A percentile compares a stretch with the other conserved stretches of the same genome.
phyloP scores from a whole-genome alignment of 2,113 vertebrate species.

The Podilymbus podiceps region DNA sequence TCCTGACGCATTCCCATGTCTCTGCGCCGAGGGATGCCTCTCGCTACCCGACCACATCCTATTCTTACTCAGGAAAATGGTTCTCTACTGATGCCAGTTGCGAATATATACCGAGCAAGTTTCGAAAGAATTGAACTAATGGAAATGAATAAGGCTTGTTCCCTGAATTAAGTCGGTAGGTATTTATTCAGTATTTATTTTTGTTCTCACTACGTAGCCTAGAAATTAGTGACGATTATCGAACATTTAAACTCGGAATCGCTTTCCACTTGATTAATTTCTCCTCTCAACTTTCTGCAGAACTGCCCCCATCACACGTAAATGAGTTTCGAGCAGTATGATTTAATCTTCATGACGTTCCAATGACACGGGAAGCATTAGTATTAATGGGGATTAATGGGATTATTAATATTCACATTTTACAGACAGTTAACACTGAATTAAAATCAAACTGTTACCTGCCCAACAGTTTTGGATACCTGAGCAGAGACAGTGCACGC shows the following conservation, averaged over 20 bases:
- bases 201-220: not conserved
- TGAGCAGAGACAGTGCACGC: rapidly evolving
- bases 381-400: constrained; percentile 29
- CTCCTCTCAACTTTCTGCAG: not conserved
- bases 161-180: not conserved
- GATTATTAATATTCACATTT: not conserved
- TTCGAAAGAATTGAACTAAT: rapidly evolving
- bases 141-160: not conserved
- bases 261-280: not conserved
- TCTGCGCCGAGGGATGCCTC: not conserved
- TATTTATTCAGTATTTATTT: not conserved
- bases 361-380: not conserved
- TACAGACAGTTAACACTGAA: not conserved
- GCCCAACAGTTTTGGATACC: not conserved
- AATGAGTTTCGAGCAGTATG: not conserved
- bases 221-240: not conserved
- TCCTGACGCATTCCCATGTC: rapidly evolving
- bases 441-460: not conserved
- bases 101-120: not conserved
- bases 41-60: rapidly evolving
- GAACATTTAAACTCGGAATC: not conserved
- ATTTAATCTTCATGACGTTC: not conserved
- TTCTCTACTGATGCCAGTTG: rapidly evolving
- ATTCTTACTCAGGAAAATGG: not conserved
- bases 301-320: not conserved